Percentiles rank a stretch among this genome's conserved stretches.
Evolutionary conservation across 2,113 vertebrate species (phyloP).

Genomic region (Panurus biarmicus): DNA sequence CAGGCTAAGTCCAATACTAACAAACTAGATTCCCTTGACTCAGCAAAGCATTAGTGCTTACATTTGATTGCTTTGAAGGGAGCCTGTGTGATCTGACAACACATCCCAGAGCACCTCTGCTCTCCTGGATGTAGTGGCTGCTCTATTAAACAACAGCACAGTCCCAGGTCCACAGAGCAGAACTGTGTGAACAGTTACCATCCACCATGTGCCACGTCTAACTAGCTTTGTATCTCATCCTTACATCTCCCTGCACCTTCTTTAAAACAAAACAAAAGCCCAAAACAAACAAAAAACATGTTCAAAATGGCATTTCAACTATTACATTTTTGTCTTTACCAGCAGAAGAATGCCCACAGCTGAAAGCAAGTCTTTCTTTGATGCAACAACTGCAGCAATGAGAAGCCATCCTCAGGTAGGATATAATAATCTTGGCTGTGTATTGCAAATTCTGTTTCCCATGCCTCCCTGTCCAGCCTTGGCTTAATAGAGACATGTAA

Average conservation of each 20-base stretch:
- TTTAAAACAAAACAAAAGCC: not conserved
- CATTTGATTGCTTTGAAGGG: not conserved
- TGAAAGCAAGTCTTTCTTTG: not conserved
- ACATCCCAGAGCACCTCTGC: not conserved
- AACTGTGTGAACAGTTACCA: not conserved
- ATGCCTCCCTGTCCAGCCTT: not conserved
- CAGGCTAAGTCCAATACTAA: not conserved
- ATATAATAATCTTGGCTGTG: not conserved
- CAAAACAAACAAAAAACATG: not conserved
- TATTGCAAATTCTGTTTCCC: not conserved
- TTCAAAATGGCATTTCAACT: not conserved
- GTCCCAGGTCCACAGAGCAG: not conserved
- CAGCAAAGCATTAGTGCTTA: not conserved
- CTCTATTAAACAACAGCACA: not conserved
- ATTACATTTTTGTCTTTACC: not conserved
- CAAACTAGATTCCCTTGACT: not conserved
- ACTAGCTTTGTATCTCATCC: not conserved
- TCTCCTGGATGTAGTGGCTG: not conserved
- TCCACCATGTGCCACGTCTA: accelerated
- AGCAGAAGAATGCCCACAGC: not conserved
- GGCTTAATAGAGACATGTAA: not conserved
- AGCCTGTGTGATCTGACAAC: not conserved
- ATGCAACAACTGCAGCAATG: not conserved
- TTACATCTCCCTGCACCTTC: not conserved
- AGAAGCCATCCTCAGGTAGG: not conserved